Conservation (phyloP, 2,113 vertebrate genomes). For the Nycticryphes semicollaris region DNA sequence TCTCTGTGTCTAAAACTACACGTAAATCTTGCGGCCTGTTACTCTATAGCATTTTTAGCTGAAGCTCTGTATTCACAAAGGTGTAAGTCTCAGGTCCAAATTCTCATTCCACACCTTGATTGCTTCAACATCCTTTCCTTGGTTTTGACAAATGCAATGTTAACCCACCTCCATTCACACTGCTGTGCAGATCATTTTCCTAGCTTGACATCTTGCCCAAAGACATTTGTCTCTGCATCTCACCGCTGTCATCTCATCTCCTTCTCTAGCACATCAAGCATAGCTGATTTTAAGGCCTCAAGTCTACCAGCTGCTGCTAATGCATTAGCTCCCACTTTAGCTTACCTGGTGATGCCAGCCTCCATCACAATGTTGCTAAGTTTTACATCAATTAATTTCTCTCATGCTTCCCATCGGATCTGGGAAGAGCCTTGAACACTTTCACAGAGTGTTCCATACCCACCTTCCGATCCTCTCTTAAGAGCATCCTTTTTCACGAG, state of each 20-base stretch:
- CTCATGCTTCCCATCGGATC: not conserved
- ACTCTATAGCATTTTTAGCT: not conserved
- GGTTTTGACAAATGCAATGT: not conserved
- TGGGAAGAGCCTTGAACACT: not conserved
- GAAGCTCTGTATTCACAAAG: not conserved
- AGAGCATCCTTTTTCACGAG: not conserved
- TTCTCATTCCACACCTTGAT: not conserved
- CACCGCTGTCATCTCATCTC: not conserved
- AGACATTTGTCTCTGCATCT: constrained; percentile 14
- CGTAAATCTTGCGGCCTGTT: not conserved
- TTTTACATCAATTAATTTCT: not conserved
- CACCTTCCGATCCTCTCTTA: not conserved
- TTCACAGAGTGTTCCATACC: not conserved
- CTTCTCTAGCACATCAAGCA: not conserved
- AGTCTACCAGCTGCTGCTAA: not conserved
- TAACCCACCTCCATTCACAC: not conserved
- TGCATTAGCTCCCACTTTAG: not conserved
- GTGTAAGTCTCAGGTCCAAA: not conserved
- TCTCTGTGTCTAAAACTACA: not conserved
- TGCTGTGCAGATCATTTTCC: not conserved
- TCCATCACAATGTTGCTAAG: not conserved
- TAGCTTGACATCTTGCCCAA: not conserved
- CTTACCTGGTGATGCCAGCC: not conserved
- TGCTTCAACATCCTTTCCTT: not conserved
- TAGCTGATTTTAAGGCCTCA: not conserved